These are phyloP conservation scores for Chrysomela aeneicollis DNA, from an alignment of 2,888 invertebrate genomes.

Conservation along the genomic window DNA sequence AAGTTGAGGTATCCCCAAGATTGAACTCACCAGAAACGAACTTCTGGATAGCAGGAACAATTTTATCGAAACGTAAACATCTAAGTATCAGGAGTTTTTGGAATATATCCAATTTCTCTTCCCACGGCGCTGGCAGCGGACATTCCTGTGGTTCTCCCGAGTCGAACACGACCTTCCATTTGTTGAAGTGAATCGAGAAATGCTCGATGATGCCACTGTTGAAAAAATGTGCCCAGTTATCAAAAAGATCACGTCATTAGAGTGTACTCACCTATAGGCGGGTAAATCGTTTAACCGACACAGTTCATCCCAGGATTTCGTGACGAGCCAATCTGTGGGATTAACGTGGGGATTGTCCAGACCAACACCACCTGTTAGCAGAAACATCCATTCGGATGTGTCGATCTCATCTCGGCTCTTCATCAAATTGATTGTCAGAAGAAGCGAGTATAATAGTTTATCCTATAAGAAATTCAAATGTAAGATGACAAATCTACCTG, in stretches of 20 bases:
- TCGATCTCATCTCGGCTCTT: constrained; percentile 69
- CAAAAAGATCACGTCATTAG: too few relatives aligned
- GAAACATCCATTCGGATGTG: constrained; percentile 80
- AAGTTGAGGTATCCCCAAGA: too few relatives aligned
- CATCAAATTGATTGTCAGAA: constrained; percentile 76
- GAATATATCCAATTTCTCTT: constrained; percentile 69
- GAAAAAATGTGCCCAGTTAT: constrained; percentile 52
- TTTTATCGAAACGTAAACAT: constrained; percentile 87
- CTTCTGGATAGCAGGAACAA: constrained; percentile 78
- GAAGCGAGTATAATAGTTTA: constrained; percentile 86
- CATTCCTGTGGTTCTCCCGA: constrained; percentile 76
- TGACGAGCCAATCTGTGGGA: constrained; percentile 76
- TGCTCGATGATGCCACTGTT: constrained; percentile 71
- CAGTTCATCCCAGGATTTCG: constrained; percentile 80
- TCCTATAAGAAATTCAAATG: constrained; percentile 75
- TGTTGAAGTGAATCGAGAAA: constrained; percentile 64
- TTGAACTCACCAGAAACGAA: constrained; percentile 44
- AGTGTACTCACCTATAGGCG: constrained; percentile 33
- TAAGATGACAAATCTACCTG: too few relatives aligned
- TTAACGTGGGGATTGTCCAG: constrained; percentile 77
- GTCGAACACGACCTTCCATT: constrained; percentile 82
- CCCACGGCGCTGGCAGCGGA: constrained; percentile 76
- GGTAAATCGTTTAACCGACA: constrained; percentile 69
- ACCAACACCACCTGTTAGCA: constrained; percentile 86
- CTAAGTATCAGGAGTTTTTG: constrained; percentile 81